Percentiles rank a stretch among this genome's conserved stretches.
Conservation (phyloP, 1,140 invertebrate species). For the Lasioglossum albipes region DNA sequence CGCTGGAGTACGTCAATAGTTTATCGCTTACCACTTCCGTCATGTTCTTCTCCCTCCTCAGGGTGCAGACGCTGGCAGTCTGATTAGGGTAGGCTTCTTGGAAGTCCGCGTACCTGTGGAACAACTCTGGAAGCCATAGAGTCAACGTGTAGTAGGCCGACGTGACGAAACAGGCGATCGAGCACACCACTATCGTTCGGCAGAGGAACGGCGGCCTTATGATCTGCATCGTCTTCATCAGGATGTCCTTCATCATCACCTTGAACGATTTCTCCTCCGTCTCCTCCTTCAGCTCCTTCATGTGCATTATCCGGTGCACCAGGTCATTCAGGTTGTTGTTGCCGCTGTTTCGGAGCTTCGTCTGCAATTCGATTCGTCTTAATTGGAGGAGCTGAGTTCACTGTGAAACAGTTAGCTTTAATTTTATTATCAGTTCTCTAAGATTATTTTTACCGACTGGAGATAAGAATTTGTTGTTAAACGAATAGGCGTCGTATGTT, state of each 20-base stretch:
- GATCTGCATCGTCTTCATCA: slow-evolving; percentile 56
- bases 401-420: too few relatives aligned
- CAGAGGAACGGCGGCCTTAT: slow-evolving; percentile 63
- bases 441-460: too few relatives aligned
- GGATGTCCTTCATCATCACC: slow-evolving; percentile 48
- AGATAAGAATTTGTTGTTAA: too few relatives aligned
- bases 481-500: too few relatives aligned
- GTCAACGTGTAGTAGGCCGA: slow-evolving; percentile 78
- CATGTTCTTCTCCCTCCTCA: slow-evolving; percentile 8
- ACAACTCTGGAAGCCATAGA: slow-evolving; percentile 81
- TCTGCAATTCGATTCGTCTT: slow-evolving; percentile 52
- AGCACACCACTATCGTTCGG: slow-evolving; percentile 55
- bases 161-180: slow-evolving; percentile 62
- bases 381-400: too few relatives aligned
- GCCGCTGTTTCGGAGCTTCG: slow-evolving; percentile 44
- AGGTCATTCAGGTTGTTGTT: slow-evolving; percentile 47
- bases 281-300: slow-evolving; percentile 8
- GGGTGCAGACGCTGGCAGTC: slow-evolving; percentile 71
- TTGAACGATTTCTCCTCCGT: slow-evolving; percentile 12
- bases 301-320: slow-evolving; percentile 30
- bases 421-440: too few relatives aligned
- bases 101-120: slow-evolving; percentile 74
- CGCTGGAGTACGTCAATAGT: too few relatives aligned
- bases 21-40: not conserved
- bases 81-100: slow-evolving; percentile 66